Evolutionary conservation across 2,888 invertebrate genomes (phyloP).

Genomic region (Ophioninae sp.): DNA sequence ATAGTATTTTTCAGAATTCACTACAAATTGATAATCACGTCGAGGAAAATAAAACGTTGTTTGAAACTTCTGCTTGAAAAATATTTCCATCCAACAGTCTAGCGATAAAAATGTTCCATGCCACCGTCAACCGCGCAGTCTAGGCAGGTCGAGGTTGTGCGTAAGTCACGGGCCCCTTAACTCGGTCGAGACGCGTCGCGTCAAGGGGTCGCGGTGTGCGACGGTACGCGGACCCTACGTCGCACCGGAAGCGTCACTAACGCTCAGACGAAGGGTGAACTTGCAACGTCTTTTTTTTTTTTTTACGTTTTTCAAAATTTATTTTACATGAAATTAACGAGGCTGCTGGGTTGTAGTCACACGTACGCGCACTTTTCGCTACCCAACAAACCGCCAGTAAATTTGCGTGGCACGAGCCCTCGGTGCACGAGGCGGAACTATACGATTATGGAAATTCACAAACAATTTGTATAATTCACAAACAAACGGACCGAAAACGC

Average conservation of each 20-base stretch:
- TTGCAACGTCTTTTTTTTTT: slow-evolving; percentile 33
- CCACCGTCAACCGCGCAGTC: neutral
- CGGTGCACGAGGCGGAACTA: slow-evolving; percentile 8
- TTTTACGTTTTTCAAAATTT: neutral
- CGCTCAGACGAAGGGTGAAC: slow-evolving; percentile 31
- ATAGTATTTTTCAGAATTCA: no score
- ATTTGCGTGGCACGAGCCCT: slow-evolving; percentile 2
- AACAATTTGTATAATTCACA: neutral
- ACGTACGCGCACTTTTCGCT: slow-evolving; percentile 10
- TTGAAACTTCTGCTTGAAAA: neutral
- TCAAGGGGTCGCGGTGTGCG: slow-evolving; percentile 19
- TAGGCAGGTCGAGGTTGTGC: slow-evolving; percentile 2
- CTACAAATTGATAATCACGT: no score
- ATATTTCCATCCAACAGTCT: neutral
- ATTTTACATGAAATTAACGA: slow-evolving; percentile 38
- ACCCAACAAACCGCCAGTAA: slow-evolving; percentile 17
- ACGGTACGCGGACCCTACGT: slow-evolving; percentile 8
- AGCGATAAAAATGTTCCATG: neutral
- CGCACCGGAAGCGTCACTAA: slow-evolving; percentile 51
- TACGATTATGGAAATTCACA: slow-evolving; percentile 8
- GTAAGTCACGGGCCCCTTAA: slow-evolving; percentile 24
- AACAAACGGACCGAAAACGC: neutral
- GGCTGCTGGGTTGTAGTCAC: slow-evolving; percentile 9
- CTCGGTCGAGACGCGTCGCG: slow-evolving; percentile 18
- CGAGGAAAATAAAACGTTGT: neutral